A percentile compares a stretch with the other conserved stretches of the same genome.
Conservation (phyloP, 2,797 vertebrate genomes). For the Setipinna tenuifilis region DNA sequence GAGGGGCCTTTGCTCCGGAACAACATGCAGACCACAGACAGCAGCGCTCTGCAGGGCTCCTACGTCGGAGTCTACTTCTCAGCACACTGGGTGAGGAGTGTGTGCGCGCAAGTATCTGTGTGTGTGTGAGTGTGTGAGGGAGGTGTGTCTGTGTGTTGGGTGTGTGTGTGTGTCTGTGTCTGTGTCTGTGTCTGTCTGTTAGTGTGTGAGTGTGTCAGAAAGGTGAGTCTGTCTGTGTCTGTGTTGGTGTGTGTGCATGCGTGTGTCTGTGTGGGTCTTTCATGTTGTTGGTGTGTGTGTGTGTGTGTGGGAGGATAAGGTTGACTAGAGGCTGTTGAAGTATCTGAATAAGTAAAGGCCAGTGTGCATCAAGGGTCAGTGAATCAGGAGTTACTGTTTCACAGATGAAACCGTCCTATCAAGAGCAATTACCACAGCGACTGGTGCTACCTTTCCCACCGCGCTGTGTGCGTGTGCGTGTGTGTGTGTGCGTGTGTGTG, state of each 20-base stretch:
- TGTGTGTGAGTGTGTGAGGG: slow-evolving; percentile 65
- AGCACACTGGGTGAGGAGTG: slow-evolving; percentile 92
- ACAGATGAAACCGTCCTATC: neutral
- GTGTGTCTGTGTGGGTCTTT: too few relatives aligned
- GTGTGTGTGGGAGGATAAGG: neutral
- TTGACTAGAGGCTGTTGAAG: neutral
- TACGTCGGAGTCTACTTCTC: slow-evolving; percentile 98
- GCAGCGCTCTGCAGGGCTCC: slow-evolving; percentile 89
- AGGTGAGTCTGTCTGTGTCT: neutral
- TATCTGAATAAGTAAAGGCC: slow-evolving; percentile 15
- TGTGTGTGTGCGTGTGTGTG: neutral
- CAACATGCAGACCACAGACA: slow-evolving; percentile 89
- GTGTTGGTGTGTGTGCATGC: slow-evolving; percentile 38
- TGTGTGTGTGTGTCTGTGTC: slow-evolving; percentile 81
- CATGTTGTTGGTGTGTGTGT: too few relatives aligned
- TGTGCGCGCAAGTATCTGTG: neutral
- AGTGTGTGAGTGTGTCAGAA: too few relatives aligned
- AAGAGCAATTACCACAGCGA: slow-evolving; percentile 4
- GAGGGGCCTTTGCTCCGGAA: slow-evolving; percentile 90
- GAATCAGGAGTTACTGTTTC: neutral
- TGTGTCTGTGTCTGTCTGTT: too few relatives aligned
- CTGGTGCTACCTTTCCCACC: neutral
- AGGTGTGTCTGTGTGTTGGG: slow-evolving; percentile 79
- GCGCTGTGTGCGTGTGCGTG: too few relatives aligned
- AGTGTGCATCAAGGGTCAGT: neutral